Evolutionary conservation across 2,113 vertebrate genomes (phyloP), one percentile per base, ranked within the genome.

Genomic region (Tyrannus savana): DNA sequence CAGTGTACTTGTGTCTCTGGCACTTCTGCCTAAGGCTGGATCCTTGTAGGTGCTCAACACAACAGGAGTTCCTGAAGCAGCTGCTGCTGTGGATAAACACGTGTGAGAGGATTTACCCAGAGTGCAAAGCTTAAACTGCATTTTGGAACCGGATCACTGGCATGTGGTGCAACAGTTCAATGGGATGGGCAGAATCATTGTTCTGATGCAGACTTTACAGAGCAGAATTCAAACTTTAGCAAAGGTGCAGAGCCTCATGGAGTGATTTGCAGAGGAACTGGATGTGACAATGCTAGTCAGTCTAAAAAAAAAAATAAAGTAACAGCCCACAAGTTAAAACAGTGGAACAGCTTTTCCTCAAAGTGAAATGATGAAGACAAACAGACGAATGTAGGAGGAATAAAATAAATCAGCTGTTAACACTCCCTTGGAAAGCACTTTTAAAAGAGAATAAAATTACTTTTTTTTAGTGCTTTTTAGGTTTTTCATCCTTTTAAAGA

Each of bases 301-400:
- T 6, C 77, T 67, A 35, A 93, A 94, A 96, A 88, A 93, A 86
- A 74, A 88, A 88, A 93, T 84, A 42, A 42, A 74, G 23, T 0
- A 62, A 33, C 82, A 89, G 80, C 92, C 88, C 90, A 93, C 86
- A 90, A 97, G 73, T 84, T 66, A 71, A 92, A 96, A 93, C 89
- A 44, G 59, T 13, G 66, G 46, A n/a, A 90, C 91, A 23, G 63
- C 75, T 96, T 96, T 86, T 95, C 83, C 87, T 87, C 31, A 73
- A 35, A 94, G 92, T 25, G 84, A 92, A 92, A 79, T 89, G 91
- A 93, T 94, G 97, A 95, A 96, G 96, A 95, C 89, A 95, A 94
- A 97, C 97, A 95, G 97, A 97, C 19, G 88, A 96, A 91, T 76
- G 97, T 96, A 89, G 96, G 98, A 95, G 97, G 91, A 76, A 91